Base-by-base conservation (phyloP, 2,113 vertebrate species). In the Lophura nycthemera region DNA sequence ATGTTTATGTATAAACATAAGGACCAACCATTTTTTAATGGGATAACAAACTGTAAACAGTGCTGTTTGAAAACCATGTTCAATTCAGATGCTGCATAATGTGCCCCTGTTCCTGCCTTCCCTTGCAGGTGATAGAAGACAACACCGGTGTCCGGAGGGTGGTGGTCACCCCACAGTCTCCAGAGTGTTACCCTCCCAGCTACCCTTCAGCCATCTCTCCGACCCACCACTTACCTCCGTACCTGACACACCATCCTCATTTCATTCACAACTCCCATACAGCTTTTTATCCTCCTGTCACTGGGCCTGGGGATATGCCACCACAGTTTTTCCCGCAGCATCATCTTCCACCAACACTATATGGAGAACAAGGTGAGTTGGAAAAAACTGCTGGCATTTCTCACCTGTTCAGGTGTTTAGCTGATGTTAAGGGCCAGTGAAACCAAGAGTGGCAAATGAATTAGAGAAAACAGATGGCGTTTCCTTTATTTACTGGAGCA, bases 91-190 rank as follows among this genome's bases (percentile, higher is more conserved):
- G 81, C 36, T 80, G 52, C 19, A 6, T 86, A 5, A 95, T 1
- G 1, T 83, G 36, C 59, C 90, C 19, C 5, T 92, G n/a, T 92
- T 34, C 57, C 36, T 92, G 69, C 88, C n/a, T 97, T 83, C 81
- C 70, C 79, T 90, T 95, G 4, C 90, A 99, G 99, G 99, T 99
- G 96, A 98, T 99, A 93, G 99, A 99, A 97, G 99, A 99, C 89
- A 99, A 97, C 97, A 99, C 99, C 10, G 99, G 99, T 34, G 99
- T 99, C 54, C 98, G 99, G 40, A 97, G 99, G 91, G 99, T 99
- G 96, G 99, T 99, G 84, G 99, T 99, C 64, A 99, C 99, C 36
- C 99, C 99, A 11, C 99, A 99, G 94, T 99, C 99, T 91, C 99
- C 99, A 0, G 99, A 99, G 88, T 99, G 99, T 95, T 99, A 99